A percentile compares a stretch with the other conserved stretches of the same genome.
These are phyloP conservation scores for Cheilosia vernalis DNA, from an alignment of 2,888 invertebrate species.

Conservation along the genomic window DNA sequence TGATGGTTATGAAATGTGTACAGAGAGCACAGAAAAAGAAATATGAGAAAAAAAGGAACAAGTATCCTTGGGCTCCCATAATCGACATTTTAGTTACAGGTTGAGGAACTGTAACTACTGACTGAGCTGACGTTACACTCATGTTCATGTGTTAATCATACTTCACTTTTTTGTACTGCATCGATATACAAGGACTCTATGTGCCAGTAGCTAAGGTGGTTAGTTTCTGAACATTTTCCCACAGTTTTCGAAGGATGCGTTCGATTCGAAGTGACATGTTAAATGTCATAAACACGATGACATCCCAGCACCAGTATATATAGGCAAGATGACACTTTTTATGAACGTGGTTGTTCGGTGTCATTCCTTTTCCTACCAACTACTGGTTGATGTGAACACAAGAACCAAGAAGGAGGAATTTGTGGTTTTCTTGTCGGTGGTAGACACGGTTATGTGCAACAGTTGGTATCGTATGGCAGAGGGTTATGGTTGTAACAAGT, in stretches of 20 bases:
- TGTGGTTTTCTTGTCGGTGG: slow-evolving; percentile 58
- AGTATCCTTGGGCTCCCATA: slow-evolving; percentile 69
- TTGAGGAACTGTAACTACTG: slow-evolving; percentile 53
- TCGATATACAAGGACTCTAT: slow-evolving; percentile 13
- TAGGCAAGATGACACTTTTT: slow-evolving; percentile 67
- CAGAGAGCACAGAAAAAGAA: background rate
- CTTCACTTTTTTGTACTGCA: slow-evolving; percentile 18
- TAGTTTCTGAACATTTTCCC: slow-evolving; percentile 48
- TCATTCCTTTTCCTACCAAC: slow-evolving; percentile 18
- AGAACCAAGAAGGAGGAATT: slow-evolving; percentile 52
- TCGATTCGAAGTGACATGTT: slow-evolving; percentile 69
- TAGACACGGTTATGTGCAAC: slow-evolving; percentile 57
- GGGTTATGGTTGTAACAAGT: slow-evolving; percentile 55
- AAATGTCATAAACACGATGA: slow-evolving; percentile 67
- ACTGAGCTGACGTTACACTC: slow-evolving; percentile 39
- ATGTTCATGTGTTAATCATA: slow-evolving; percentile 61
- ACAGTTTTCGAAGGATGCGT: slow-evolving; percentile 62
- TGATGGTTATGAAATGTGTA: slow-evolving; percentile 53
- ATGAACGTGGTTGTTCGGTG: slow-evolving; percentile 31
- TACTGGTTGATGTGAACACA: slow-evolving; percentile 23
- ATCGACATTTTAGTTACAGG: slow-evolving; percentile 72
- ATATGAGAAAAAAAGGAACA: slow-evolving; percentile 34
- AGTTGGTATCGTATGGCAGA: slow-evolving; percentile 71
- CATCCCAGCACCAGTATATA: slow-evolving; percentile 3
- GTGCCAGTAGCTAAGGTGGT: slow-evolving; percentile 42